phyloP scores from a whole-genome alignment of 2,113 vertebrate genomes.

The Phrynocephalus versicolor region DNA sequence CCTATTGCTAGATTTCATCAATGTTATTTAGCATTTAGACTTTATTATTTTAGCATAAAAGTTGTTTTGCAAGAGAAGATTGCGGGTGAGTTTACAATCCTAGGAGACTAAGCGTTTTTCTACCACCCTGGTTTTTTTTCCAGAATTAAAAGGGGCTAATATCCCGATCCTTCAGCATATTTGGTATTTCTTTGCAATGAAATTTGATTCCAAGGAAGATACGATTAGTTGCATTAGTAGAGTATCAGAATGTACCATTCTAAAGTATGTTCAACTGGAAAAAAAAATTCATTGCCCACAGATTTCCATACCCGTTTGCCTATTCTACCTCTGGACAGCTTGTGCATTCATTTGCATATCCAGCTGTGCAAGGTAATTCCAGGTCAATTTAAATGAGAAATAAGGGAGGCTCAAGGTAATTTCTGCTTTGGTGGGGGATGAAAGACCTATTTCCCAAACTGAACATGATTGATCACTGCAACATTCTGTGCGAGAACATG shows the following conservation, averaged over 20 bases:
- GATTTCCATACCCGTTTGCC: not conserved
- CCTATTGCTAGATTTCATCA: slow-evolving; percentile 14
- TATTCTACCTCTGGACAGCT: not conserved
- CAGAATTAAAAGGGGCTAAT: not conserved
- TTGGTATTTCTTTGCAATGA: not conserved
- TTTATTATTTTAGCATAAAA: slow-evolving; percentile 16
- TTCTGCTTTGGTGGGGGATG: too few relatives aligned
- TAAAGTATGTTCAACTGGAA: not conserved
- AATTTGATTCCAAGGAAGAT: not conserved
- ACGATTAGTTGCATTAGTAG: not conserved
- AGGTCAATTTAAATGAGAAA: too few relatives aligned
- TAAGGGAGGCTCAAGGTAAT: too few relatives aligned
- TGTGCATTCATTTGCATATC: not conserved
- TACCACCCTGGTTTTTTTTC: not conserved
- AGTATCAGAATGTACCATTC: not conserved
- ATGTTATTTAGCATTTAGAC: slow-evolving; percentile 15
- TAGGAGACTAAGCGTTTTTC: not conserved
- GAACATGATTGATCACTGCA: too few relatives aligned
- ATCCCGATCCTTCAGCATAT: not conserved
- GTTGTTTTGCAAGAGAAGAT: not conserved
- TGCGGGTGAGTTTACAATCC: not conserved
- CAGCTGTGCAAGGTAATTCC: not conserved
- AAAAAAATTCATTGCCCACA: not conserved
- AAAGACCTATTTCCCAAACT: not conserved
- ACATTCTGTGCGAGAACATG: not conserved